Percentiles rank a stretch among this genome's conserved stretches.
phyloP scores from a whole-genome alignment of 2,113 vertebrate genomes.

The Naja naja region DNA sequence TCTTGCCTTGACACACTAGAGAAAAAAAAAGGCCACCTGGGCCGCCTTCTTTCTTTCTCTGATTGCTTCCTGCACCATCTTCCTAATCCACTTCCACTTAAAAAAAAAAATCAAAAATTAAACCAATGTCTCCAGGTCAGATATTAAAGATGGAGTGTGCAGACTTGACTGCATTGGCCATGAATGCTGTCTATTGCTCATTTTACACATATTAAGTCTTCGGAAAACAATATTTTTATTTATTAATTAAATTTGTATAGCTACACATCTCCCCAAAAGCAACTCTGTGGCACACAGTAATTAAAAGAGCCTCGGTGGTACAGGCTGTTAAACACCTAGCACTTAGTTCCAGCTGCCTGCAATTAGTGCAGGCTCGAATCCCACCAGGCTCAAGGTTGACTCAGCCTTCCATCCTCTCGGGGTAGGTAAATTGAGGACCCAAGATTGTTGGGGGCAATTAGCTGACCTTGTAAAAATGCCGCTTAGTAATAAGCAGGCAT shows the following conservation, averaged over 20 bases:
- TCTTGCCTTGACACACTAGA: slow-evolving; percentile 2
- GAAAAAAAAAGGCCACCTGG: not conserved
- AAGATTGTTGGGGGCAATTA: too few relatives aligned
- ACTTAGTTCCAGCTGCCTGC: too few relatives aligned
- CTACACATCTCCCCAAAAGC: not conserved
- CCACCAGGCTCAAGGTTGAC: too few relatives aligned
- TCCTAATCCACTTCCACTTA: not conserved
- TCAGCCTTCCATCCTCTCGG: too few relatives aligned
- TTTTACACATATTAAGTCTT: not conserved
- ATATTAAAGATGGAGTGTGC: not conserved
- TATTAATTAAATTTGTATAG: not conserved
- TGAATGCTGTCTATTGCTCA: not conserved
- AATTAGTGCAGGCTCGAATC: too few relatives aligned
- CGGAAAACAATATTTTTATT: not conserved
- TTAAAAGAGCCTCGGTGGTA: too few relatives aligned
- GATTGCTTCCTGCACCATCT: not conserved
- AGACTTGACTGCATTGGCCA: not conserved
- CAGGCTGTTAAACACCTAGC: too few relatives aligned
- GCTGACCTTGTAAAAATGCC: too few relatives aligned
- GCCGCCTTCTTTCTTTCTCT: not conserved
- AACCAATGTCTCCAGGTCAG: not conserved
- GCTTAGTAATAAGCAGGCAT: too few relatives aligned
- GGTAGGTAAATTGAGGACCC: too few relatives aligned
- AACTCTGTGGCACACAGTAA: not conserved
- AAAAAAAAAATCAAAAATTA: not conserved